Evolutionary conservation across 2,797 vertebrate species (phyloP), one percentile per base, ranked within the genome.

Genomic region (Gymnothorax reevesii): DNA sequence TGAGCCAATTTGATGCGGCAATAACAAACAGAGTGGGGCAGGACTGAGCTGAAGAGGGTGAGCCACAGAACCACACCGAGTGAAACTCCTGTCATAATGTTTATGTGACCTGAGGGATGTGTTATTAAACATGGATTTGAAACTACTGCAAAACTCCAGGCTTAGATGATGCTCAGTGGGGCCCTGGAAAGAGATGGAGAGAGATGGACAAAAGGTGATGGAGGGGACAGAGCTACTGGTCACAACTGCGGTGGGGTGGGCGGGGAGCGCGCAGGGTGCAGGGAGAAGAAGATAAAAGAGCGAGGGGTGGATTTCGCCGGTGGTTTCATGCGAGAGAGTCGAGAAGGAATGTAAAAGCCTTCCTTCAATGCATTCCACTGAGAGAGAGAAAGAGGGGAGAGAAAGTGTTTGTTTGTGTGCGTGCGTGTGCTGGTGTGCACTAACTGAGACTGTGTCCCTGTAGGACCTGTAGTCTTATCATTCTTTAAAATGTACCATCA

Each of bases 251-350:
- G 64, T 57, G 60, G 15, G 64, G 86, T 66, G 90, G 90, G 92
- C 86, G 90, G 87, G 92, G 84, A 89, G 33, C 88, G 89, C 88
- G 59, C 83, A 17, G 77, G 69, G 20, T 8, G 73, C 66, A 86
- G 85, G 86, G 82, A 84, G 88, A 90, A 92, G 91, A 90, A 88
- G 89, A 59, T 83, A 83, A 73, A 62, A 17, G 59, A 83, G 12
- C 9, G 62, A 69, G 88, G 86, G 86, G 82, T 84, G 88, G 91
- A 88, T 87, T 84, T 80, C 86, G 82, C 86, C 88, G 90, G 88
- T 87, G 90, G 94, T 93, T 93, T 93, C 92, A 92, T 90, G 85
- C 84, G 90, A 94, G 90, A 94, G 91, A 92, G 91, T 90, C 89
- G 83, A 88, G 77, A 85, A 94, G 94, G 95, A 96, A 96, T 95